These are phyloP conservation scores for Leptinotarsa tumamoca DNA, from an alignment of 2,888 invertebrate genomes.

Conservation along the genomic window DNA sequence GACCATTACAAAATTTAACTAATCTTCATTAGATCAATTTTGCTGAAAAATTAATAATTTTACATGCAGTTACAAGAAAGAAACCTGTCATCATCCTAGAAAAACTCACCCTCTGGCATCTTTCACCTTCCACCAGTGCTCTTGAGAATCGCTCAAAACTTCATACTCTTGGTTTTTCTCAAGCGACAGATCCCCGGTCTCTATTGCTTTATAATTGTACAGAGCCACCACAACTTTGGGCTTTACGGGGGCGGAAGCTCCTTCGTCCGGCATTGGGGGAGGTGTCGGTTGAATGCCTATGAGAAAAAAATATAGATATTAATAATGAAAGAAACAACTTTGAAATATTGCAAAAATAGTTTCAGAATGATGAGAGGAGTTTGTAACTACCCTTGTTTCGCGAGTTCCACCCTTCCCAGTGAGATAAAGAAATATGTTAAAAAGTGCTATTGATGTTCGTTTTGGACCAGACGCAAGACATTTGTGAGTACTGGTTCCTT, in stretches of 20 bases:
- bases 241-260: constrained; percentile 61
- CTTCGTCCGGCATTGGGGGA: constrained; percentile 11
- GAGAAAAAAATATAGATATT: too few relatives aligned
- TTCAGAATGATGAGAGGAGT: neutral
- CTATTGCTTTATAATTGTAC: constrained; percentile 91
- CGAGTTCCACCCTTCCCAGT: neutral
- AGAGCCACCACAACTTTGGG: constrained; percentile 88
- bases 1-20: too few relatives aligned
- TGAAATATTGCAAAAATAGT: neutral
- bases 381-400: neutral
- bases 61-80: neutral
- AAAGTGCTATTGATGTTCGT: neutral
- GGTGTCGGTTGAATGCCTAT: constrained; percentile 6
- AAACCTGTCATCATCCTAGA: neutral
- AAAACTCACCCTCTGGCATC: constrained; percentile 76
- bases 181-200: constrained; percentile 87
- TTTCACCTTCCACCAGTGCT: constrained; percentile 97
- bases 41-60: too few relatives aligned
- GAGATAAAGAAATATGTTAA: neutral
- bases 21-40: too few relatives aligned
- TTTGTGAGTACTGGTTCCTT: neutral
- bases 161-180: constrained; percentile 96
- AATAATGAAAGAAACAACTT: too few relatives aligned
- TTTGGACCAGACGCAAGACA: neutral
- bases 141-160: constrained; percentile 92